Evolutionary conservation across 2,797 vertebrate genomes (phyloP).

Genomic region (Trichosurus vulpecula): DNA sequence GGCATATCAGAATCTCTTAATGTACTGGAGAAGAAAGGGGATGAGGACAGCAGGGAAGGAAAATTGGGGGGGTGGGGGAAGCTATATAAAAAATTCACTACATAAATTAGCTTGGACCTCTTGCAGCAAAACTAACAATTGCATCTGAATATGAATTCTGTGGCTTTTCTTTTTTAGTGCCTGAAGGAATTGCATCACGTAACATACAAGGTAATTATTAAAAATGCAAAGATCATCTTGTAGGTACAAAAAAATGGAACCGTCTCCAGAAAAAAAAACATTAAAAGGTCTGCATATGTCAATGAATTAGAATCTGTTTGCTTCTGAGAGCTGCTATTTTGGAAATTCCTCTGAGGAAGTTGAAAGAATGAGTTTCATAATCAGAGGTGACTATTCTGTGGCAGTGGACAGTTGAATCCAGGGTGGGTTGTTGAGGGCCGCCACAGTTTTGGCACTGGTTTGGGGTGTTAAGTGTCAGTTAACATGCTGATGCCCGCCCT

Average conservation of each 20-base stretch:
- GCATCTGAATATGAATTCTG: constrained; percentile 79
- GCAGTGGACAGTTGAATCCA: constrained; percentile 84
- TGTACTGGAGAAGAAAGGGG: constrained; percentile 78
- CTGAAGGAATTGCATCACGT: constrained; percentile 80
- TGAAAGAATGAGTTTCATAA: constrained; percentile 84
- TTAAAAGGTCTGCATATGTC: constrained; percentile 83
- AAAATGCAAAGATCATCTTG: constrained; percentile 82
- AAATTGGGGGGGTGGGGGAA: constrained; percentile 76
- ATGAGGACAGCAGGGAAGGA: constrained; percentile 82
- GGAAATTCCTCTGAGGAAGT: constrained; percentile 84
- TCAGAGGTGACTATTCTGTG: constrained; percentile 84
- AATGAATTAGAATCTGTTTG: constrained; percentile 85
- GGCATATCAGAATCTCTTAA: constrained; percentile 83
- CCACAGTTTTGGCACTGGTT: constrained; percentile 87
- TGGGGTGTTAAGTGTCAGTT: constrained; percentile 89
- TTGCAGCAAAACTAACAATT: constrained; percentile 81
- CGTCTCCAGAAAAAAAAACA: constrained; percentile 84
- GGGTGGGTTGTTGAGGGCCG: constrained; percentile 85
- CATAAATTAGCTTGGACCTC: constrained; percentile 82
- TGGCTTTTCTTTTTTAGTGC: constrained; percentile 79
- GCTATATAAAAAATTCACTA: constrained; percentile 81
- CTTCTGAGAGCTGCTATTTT: constrained; percentile 85
- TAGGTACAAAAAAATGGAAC: constrained; percentile 81
- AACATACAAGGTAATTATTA: constrained; percentile 83
- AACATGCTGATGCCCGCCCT: constrained; percentile 88